Conservation (phyloP, 2,888 invertebrate species). For the Sarcophaga caerulescens region DNA sequence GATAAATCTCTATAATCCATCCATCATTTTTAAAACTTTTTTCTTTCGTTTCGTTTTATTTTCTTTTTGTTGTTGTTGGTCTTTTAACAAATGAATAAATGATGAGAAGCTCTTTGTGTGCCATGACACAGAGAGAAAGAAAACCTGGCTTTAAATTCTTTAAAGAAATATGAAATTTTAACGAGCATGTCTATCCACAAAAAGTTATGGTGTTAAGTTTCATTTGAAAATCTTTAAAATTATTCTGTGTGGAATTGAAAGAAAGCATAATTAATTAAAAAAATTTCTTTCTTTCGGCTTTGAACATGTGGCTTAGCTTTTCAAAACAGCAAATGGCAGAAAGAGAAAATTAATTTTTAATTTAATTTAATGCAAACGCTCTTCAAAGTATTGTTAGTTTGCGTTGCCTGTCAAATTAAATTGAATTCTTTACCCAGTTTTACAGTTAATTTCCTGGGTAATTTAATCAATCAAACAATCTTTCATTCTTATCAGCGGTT, state of each 20-base stretch:
- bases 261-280: no score
- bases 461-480: conserved; percentile 55
- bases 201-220: no score
- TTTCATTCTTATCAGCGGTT: conserved; percentile 6
- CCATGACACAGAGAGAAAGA: no score
- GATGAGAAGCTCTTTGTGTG: not conserved
- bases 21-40: conserved; percentile 36
- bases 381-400: not conserved
- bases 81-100: not conserved
- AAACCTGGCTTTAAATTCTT: not conserved
- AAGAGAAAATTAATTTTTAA: not conserved
- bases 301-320: no score
- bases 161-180: no score
- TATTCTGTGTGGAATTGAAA: no score
- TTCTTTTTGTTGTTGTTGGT: not conserved
- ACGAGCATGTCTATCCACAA: no score
- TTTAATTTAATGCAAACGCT: not conserved
- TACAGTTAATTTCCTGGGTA: conserved; percentile 45
- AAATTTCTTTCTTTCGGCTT: no score
- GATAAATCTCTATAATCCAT: conserved; percentile 32
- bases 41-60: not conserved
- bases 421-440: conserved; percentile 13
- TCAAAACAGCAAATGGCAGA: no score
- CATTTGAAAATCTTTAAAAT: no score
- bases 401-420: conserved; percentile 12